Evolutionary conservation across 1,140 invertebrate species (phyloP).

Genomic region (Bombus pyrosoma): DNA sequence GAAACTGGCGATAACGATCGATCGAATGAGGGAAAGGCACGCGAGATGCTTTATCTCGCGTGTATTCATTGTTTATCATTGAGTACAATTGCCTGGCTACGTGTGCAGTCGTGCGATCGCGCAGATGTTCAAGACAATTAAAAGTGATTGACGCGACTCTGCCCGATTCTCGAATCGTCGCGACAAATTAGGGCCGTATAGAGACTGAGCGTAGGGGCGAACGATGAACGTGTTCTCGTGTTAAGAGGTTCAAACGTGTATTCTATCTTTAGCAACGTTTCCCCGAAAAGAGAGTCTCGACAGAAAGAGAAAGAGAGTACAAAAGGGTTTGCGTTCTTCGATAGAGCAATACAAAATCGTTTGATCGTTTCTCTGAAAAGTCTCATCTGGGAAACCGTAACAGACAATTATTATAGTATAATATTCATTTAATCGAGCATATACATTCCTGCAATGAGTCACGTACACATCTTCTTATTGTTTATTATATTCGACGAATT

Average conservation of each 20-base stretch:
- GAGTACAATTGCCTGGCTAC: slow-evolving; percentile 32
- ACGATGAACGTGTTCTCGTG: slow-evolving; percentile 21
- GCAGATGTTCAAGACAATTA: slow-evolving; percentile 69
- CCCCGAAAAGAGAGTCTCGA: slow-evolving; percentile 29
- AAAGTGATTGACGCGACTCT: slow-evolving; percentile 70
- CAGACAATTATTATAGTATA: background rate
- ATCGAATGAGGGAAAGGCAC: slow-evolving; percentile 6
- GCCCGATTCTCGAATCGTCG: slow-evolving; percentile 43
- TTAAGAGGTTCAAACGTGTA: slow-evolving; percentile 51
- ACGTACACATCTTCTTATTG: background rate
- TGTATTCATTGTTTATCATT: slow-evolving; percentile 50
- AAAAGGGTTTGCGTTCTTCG: slow-evolving; percentile 36
- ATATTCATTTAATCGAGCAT: background rate
- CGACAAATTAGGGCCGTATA: slow-evolving; percentile 46
- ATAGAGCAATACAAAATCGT: background rate
- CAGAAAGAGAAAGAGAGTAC: slow-evolving; percentile 3
- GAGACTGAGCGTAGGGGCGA: slow-evolving; percentile 19
- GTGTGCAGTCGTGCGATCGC: slow-evolving; percentile 22
- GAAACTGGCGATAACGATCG: slow-evolving; percentile 26
- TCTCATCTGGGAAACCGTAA: background rate
- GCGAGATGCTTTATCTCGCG: slow-evolving; percentile 32
- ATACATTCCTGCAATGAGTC: background rate
- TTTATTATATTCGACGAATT: background rate
- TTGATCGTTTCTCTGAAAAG: background rate
- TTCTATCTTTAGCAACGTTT: slow-evolving; percentile 62